A percentile compares a stretch with the other conserved stretches of the same genome.
Evolutionary conservation across 2,797 vertebrate species (phyloP).

Genomic region (Ptychobarbus kaznakovi): DNA sequence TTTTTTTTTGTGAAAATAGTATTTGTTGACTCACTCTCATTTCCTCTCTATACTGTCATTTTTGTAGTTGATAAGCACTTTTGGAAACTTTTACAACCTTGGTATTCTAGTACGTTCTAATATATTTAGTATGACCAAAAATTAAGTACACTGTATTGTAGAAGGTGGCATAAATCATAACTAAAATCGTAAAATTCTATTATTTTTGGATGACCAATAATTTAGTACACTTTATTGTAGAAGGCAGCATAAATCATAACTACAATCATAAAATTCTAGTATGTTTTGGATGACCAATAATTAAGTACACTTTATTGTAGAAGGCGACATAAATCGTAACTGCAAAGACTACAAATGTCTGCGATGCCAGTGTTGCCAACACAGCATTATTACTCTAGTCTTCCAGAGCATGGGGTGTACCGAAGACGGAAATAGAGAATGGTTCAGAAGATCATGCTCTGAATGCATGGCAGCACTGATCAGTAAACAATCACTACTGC

Average conservation of each 20-base stretch:
- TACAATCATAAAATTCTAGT: not conserved
- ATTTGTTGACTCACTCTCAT: not conserved
- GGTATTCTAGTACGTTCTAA: not conserved
- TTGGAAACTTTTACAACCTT: not conserved
- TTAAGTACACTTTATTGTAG: not conserved
- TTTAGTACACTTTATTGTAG: not conserved
- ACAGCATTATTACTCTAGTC: not conserved
- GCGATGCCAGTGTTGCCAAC: not conserved
- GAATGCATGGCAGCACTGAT: slow-evolving; percentile 9
- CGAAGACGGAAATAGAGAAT: not conserved
- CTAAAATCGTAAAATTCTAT: not conserved
- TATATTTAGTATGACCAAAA: not conserved
- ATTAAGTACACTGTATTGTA: not conserved
- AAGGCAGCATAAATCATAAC: not conserved
- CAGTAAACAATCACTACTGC: slow-evolving; percentile 54
- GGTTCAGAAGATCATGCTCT: slow-evolving; percentile 4
- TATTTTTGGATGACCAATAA: not conserved
- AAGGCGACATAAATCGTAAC: not conserved
- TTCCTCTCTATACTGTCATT: not conserved
- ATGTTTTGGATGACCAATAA: not conserved
- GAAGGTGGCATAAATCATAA: not conserved
- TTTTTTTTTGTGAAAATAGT: not conserved
- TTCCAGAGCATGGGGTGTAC: slow-evolving; percentile 2
- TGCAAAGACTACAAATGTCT: not conserved
- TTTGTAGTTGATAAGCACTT: not conserved